Conservation (phyloP, 2,888 invertebrate species). For the Neelides folsomi region DNA sequence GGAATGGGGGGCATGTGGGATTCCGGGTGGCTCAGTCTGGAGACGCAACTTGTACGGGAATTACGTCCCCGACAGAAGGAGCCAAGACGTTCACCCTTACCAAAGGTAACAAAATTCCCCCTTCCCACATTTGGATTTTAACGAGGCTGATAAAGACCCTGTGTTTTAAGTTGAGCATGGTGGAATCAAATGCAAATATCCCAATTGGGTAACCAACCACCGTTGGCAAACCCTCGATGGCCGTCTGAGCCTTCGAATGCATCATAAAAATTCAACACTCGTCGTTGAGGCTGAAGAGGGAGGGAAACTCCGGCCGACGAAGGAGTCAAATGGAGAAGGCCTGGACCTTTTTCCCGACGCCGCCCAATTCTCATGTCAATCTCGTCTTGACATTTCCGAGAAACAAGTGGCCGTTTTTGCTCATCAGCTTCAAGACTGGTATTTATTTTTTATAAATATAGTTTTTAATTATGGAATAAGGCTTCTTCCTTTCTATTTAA, state of each 20-base stretch:
- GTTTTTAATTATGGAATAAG: no score
- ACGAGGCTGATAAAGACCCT: neutral
- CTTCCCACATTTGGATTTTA: neutral
- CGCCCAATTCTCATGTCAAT: conserved; percentile 25
- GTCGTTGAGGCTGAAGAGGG: conserved; percentile 42
- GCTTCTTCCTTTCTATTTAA: no score
- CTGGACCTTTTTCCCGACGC: conserved; percentile 19
- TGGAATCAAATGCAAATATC: conserved; percentile 62
- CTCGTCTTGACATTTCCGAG: conserved; percentile 25
- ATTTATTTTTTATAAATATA: conserved; percentile 35
- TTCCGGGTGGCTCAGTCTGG: conserved; percentile 75
- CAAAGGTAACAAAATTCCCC: conserved; percentile 46
- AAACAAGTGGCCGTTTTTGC: conserved; percentile 46
- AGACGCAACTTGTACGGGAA: conserved; percentile 81
- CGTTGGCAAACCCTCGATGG: conserved; percentile 68
- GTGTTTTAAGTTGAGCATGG: conserved; percentile 52
- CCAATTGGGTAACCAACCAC: conserved; percentile 62
- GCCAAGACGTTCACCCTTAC: conserved; percentile 67
- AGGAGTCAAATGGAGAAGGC: neutral
- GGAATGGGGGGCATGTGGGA: neutral
- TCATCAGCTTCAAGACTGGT: conserved; percentile 66
- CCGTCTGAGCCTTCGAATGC: conserved; percentile 50
- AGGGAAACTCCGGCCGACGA: conserved; percentile 7
- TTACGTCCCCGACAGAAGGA: conserved; percentile 70
- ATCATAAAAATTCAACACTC: conserved; percentile 60